Conservation (phyloP, 2,113 vertebrate species). For the Prietella phreatophila region DNA sequence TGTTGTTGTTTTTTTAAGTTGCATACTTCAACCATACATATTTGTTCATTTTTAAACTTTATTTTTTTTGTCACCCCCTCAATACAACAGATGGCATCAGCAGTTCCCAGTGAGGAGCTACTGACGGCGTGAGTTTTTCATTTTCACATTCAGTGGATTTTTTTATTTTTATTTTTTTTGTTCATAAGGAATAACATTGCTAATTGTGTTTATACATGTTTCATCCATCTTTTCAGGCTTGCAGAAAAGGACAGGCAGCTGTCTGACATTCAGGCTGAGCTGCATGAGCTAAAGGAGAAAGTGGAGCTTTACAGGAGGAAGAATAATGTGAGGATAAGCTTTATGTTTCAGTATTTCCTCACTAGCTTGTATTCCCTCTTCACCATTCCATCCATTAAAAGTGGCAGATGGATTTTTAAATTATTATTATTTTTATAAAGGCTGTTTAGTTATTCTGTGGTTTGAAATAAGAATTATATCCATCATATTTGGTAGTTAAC, state of each 20-base stretch:
- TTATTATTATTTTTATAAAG: neutral
- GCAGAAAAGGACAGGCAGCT: slow-evolving; percentile 82
- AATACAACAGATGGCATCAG: slow-evolving; percentile 57
- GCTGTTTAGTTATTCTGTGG: neutral
- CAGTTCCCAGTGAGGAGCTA: slow-evolving; percentile 64
- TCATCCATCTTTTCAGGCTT: slow-evolving; percentile 70
- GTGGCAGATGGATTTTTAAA: neutral
- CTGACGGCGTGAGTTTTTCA: slow-evolving; percentile 65
- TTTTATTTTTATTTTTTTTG: neutral
- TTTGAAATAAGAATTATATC: neutral
- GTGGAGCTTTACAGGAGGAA: slow-evolving; percentile 93
- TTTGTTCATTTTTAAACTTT: neutral
- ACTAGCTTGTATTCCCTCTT: neutral
- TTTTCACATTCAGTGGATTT: neutral
- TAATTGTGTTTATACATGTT: neutral
- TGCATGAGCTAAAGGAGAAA: slow-evolving; percentile 78
- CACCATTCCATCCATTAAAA: neutral
- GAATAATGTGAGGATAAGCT: slow-evolving; percentile 85
- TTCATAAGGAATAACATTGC: neutral
- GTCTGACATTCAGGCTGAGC: slow-evolving; percentile 73
- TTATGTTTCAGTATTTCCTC: neutral
- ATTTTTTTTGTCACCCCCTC: too few relatives aligned
- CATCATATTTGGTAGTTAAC: neutral
- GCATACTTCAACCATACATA: neutral
- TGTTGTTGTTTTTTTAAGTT: neutral